These are phyloP conservation scores for Sitta carolinensis DNA, from an alignment of 2,797 vertebrate species.

Conservation along the genomic window DNA sequence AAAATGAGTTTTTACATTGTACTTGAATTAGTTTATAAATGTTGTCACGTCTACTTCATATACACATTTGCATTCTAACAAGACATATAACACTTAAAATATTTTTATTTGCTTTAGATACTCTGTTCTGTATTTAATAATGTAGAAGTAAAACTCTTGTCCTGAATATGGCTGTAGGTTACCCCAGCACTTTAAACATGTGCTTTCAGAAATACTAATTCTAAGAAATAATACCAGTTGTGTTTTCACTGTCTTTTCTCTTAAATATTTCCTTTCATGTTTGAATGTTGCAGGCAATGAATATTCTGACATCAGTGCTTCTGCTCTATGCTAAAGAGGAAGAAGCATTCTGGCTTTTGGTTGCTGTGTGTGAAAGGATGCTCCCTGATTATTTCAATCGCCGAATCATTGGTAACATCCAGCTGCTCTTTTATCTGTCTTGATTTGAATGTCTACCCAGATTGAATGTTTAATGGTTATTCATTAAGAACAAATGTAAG, in stretches of 20 bases:
- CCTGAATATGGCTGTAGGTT: neutral
- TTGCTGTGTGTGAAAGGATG: conserved; percentile 96
- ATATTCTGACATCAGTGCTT: conserved; percentile 95
- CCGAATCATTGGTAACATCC: conserved; percentile 89
- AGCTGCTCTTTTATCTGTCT: neutral
- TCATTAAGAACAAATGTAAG: neutral
- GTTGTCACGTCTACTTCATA: neutral
- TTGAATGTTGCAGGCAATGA: conserved; percentile 87
- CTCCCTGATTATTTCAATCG: conserved; percentile 97
- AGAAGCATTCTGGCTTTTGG: conserved; percentile 96
- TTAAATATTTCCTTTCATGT: neutral
- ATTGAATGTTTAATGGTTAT: neutral
- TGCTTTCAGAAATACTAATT: neutral
- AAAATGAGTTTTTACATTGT: neutral
- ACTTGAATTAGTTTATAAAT: neutral
- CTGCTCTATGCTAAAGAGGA: conserved; percentile 96
- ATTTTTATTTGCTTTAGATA: neutral
- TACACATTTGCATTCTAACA: neutral
- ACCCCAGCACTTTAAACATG: neutral
- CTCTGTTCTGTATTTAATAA: neutral
- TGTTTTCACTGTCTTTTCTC: neutral
- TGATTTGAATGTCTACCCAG: neutral
- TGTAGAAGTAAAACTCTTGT: neutral
- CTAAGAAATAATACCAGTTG: neutral
- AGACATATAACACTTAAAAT: neutral